A percentile compares a stretch with the other conserved stretches of the same genome.
These are phyloP conservation scores for Drosophila demipolita DNA, from an alignment of 2,888 invertebrate species.

Conservation along the genomic window DNA sequence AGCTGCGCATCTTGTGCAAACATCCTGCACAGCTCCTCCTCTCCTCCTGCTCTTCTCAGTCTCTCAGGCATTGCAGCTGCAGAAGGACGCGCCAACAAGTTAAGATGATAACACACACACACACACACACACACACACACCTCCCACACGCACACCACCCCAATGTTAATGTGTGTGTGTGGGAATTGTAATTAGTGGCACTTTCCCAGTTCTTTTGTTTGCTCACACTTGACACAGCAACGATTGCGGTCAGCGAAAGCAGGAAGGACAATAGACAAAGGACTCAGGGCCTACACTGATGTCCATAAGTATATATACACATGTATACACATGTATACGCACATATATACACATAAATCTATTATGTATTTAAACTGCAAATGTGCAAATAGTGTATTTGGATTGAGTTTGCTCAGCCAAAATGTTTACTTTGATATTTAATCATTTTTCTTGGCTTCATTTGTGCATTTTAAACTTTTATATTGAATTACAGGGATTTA, in stretches of 20 bases:
- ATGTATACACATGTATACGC: not conserved
- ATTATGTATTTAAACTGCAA: slow-evolving; percentile 36
- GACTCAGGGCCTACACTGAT: slow-evolving; percentile 22
- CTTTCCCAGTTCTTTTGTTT: slow-evolving; percentile 78
- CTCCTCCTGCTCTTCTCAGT: not conserved
- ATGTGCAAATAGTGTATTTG: slow-evolving; percentile 46
- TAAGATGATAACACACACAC: slow-evolving; percentile 1
- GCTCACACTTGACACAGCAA: slow-evolving; percentile 68
- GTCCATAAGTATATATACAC: slow-evolving; percentile 10
- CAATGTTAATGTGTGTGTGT: slow-evolving; percentile 40
- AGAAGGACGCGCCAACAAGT: slow-evolving; percentile 56
- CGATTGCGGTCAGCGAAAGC: slow-evolving; percentile 39
- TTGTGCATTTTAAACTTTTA: not conserved
- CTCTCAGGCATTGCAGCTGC: slow-evolving; percentile 11
- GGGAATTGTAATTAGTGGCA: slow-evolving; percentile 80
- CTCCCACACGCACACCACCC: not conserved
- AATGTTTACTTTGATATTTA: slow-evolving; percentile 22
- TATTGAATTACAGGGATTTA: not conserved
- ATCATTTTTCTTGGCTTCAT: not conserved
- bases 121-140: not conserved
- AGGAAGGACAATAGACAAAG: slow-evolving; percentile 10
- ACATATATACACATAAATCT: slow-evolving; percentile 3
- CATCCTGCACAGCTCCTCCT: slow-evolving; percentile 37
- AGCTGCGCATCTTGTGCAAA: slow-evolving; percentile 62
- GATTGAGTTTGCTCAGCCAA: slow-evolving; percentile 30